Evolutionary conservation across 2,113 vertebrate species (phyloP), one percentile per base, ranked within the genome.

Genomic region (Gobio gobio): DNA sequence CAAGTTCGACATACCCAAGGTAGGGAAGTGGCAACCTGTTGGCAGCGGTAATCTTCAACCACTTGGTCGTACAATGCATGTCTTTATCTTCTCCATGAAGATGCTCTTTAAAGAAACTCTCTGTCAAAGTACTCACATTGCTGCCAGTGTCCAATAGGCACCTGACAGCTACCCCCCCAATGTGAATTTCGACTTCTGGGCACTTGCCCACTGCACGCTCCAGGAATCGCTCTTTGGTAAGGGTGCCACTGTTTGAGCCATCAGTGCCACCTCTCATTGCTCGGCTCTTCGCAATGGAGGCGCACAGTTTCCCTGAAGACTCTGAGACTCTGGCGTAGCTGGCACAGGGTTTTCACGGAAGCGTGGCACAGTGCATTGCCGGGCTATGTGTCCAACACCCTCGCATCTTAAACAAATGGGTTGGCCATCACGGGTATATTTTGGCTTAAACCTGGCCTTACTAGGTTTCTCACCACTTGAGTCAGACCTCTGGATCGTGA

Each of bases 1-100:
- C 83, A 20, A 85, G n/a, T 45, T 85, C 73, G 14, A 83, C 16
- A 10, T 85, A 87, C 16, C 86, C 83, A n/a, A 83, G 14, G 22
- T 85, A 85, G 3, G 86, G 83, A 16, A 87, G 47, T 0, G 45
- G 47, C 51, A 85, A 78, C 0, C 10, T 36, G n/a, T 85, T 87
- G 14, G 70, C 70, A 26, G 59, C 82, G 14, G 82, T 82, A 10
- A 85, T 56, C 36, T 82, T 82, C 4, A 86, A 61, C 66, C 84
- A 86, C 24, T 36, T 75, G 8, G 58, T 33, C 4, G 33, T 86
- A 26, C 59, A 68, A 5, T 26, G 59, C 12, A 88, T 16, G n/a
- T 88, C 87, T 14, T 78, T 33, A 13, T 82, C 29, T 29, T 29
- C 29, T 3, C 68, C 18, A 14, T 61, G 4, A 5, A 82, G 45